Evolutionary conservation across 2,888 invertebrate genomes (phyloP).

Genomic region (Bellardia bayeri): DNA sequence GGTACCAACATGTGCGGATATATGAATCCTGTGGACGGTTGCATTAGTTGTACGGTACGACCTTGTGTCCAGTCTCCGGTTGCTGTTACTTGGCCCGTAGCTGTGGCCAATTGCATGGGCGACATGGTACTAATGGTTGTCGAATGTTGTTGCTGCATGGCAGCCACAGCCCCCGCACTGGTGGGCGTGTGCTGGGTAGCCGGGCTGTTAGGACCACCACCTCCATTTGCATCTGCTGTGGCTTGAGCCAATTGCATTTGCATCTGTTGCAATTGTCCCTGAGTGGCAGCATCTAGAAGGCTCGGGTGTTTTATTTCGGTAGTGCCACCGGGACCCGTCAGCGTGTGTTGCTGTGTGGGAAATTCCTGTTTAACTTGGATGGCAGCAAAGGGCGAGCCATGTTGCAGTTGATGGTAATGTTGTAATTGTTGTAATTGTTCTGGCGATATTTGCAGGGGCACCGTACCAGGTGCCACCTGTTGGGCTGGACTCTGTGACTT

Average conservation of each 20-base stretch:
- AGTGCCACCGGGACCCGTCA: conserved; percentile 74
- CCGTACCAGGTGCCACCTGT: conserved; percentile 83
- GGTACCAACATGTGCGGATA: conserved; percentile 93
- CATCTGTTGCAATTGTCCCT: conserved; percentile 85
- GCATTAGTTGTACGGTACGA: conserved; percentile 93
- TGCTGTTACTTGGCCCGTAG: conserved; percentile 86
- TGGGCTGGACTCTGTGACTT: conserved; percentile 86
- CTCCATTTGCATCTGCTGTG: conserved; percentile 76
- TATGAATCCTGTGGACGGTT: conserved; percentile 88
- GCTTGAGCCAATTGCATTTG: conserved; percentile 83
- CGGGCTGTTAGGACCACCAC: conserved; percentile 84
- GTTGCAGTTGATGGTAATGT: conserved; percentile 86
- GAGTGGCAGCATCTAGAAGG: conserved; percentile 84
- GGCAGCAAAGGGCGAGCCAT: conserved; percentile 85
- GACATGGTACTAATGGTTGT: conserved; percentile 91
- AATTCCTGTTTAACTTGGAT: conserved; percentile 84
- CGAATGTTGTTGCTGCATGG: conserved; percentile 85
- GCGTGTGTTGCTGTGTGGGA: conserved; percentile 75
- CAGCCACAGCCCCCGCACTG: conserved; percentile 76
- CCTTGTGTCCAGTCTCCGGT: conserved; percentile 89
- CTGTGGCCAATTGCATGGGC: conserved; percentile 88
- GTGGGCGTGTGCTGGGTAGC: conserved; percentile 84
- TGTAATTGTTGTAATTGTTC: conserved; percentile 87
- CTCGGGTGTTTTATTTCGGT: conserved; percentile 81
- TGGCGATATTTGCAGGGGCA: conserved; percentile 84